phyloP scores from a whole-genome alignment of 2,888 invertebrate genomes.

The Agonopterix heracliana region DNA sequence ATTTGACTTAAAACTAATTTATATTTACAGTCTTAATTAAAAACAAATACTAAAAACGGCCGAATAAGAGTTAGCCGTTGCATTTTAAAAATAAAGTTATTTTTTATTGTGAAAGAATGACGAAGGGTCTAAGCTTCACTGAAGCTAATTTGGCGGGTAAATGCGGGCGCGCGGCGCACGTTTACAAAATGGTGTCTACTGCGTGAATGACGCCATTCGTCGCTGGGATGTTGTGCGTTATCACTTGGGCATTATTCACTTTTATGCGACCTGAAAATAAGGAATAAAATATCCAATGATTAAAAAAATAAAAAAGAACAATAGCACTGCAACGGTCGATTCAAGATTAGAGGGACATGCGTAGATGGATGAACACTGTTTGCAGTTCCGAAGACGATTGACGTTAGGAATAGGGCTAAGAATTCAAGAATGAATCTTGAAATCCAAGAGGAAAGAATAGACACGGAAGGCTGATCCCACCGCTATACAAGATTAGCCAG shows the following conservation, averaged over 20 bases:
- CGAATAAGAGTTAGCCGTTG: not conserved
- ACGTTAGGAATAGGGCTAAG: no score
- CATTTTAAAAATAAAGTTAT: not conserved
- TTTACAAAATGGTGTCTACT: conserved; percentile 77
- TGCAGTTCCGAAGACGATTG: no score
- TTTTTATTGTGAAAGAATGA: not conserved
- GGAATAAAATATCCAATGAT: conserved; percentile 2
- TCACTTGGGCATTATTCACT: conserved; percentile 87
- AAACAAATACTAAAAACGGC: conserved; percentile 10
- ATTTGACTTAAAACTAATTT: conserved; percentile 52
- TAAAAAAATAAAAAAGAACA: not conserved
- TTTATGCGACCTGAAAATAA: conserved; percentile 84
- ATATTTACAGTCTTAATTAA: conserved; percentile 70
- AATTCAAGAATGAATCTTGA: no score
- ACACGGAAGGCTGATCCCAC: no score
- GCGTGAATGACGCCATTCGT: conserved; percentile 93
- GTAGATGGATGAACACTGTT: no score
- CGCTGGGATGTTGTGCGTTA: conserved; percentile 90
- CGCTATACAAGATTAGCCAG: no score
- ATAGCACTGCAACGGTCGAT: no score
- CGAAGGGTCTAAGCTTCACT: conserved; percentile 39
- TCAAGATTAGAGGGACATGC: no score
- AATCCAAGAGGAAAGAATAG: no score
- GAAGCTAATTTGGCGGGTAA: conserved; percentile 47
- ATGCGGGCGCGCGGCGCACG: conserved; percentile 15